Evolutionary conservation across 2,113 vertebrate genomes (phyloP).

Genomic region (Pseudopodoces humilis): DNA sequence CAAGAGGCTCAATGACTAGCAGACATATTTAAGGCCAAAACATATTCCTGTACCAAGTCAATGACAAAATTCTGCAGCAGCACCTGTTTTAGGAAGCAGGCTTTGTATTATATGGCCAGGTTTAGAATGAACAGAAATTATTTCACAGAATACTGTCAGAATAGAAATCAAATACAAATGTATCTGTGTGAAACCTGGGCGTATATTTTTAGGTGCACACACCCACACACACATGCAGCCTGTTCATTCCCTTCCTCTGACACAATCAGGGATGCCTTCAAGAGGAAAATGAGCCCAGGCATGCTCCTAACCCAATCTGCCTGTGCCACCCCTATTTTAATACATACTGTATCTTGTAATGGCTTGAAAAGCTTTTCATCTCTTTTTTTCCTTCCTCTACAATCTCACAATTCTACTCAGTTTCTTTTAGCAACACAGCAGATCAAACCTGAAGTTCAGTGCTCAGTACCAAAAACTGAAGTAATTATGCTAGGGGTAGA

Average conservation of each 20-base stretch:
- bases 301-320: not conserved
- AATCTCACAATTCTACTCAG: not conserved
- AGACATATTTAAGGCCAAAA: not conserved
- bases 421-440: not conserved
- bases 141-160: not conserved
- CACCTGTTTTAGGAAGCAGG: not conserved
- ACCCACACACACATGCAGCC: not conserved
- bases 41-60: not conserved
- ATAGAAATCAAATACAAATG: not conserved
- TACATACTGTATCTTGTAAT: not conserved
- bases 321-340: not conserved
- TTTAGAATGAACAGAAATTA: conserved; percentile 11
- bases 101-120: not conserved
- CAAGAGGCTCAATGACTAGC: not conserved
- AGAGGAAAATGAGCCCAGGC: conserved; percentile 13
- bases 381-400: not conserved
- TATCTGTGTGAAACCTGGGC: conserved; percentile 21
- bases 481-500: not conserved
- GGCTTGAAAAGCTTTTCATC: not conserved
- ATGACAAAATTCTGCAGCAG: not conserved
- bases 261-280: not conserved
- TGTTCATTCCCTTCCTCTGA: not conserved
- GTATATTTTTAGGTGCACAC: conserved; percentile 50
- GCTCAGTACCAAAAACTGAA: not conserved
- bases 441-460: not conserved